Conservation (phyloP, 2,113 vertebrate species). For the Theristicus caerulescens region DNA sequence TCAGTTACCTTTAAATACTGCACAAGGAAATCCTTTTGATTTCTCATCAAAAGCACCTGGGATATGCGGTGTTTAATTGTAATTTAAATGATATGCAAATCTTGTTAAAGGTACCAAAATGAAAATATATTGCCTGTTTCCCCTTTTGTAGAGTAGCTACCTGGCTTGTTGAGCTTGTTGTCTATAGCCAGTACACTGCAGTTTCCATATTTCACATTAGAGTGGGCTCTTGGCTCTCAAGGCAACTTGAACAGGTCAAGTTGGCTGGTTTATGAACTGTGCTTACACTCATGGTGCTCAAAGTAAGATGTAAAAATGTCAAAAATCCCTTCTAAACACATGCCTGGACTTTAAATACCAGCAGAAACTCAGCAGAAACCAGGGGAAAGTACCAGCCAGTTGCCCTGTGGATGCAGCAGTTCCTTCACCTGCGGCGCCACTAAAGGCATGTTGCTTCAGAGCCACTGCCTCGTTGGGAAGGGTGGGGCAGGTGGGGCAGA, state of each 20-base stretch:
- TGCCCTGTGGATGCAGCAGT: background rate
- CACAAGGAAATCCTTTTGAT: slow-evolving; percentile 14
- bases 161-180: background rate
- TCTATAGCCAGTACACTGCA: background rate
- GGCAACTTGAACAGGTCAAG: accelerated
- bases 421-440: background rate
- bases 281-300: background rate
- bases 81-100: slow-evolving; percentile 6
- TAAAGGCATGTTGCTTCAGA: background rate
- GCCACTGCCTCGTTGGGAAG: background rate
- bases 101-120: background rate
- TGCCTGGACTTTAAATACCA: background rate
- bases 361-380: background rate
- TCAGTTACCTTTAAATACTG: slow-evolving; percentile 20
- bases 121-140: background rate
- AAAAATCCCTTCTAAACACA: background rate
- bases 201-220: accelerated
- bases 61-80: background rate
- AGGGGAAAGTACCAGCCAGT: background rate
- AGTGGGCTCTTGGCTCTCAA: background rate
- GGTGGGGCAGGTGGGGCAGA: background rate
- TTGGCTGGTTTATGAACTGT: background rate
- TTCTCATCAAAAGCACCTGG: slow-evolving; percentile 5
- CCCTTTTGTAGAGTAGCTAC: background rate
- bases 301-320: background rate